Conservation (phyloP, 2,888 invertebrate species). For the Myopa tessellatipennis region DNA sequence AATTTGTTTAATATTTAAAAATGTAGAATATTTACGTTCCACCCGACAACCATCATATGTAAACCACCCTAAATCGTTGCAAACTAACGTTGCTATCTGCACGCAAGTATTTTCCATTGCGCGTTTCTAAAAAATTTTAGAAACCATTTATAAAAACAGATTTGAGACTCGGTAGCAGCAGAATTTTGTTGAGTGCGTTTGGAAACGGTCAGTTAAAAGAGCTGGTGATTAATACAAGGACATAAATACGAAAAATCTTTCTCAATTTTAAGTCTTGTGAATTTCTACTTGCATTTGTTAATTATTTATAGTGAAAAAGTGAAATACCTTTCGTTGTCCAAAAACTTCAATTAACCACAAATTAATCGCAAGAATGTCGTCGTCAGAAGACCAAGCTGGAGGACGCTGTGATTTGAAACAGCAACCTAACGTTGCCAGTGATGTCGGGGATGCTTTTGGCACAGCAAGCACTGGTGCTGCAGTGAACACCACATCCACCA, state of each 20-base stretch:
- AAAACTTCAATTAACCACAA: not conserved
- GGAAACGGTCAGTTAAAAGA: not conserved
- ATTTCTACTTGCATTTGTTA: not conserved
- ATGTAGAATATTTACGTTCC: no score
- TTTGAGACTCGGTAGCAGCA: not conserved
- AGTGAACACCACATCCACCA: constrained; percentile 37
- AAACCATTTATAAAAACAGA: not conserved
- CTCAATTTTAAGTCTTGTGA: not conserved
- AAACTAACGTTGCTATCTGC: no score
- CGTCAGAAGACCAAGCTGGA: constrained; percentile 54
- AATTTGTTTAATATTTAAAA: no score
- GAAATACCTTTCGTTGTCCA: not conserved
- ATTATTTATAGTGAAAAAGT: not conserved
- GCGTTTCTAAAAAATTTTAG: not conserved
- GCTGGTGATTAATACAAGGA: not conserved
- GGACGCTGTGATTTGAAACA: constrained; percentile 46
- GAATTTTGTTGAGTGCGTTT: not conserved
- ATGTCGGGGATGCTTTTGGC: constrained; percentile 61
- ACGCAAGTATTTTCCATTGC: no score
- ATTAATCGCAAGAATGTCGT: not conserved
- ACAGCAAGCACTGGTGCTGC: constrained; percentile 23
- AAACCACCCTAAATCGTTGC: no score
- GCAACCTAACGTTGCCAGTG: constrained; percentile 54
- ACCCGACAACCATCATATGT: no score
- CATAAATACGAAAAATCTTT: not conserved